Percentiles rank a stretch among this genome's conserved stretches.
Conservation (phyloP, 2,113 vertebrate species). For the Microcebus tavaratra region DNA sequence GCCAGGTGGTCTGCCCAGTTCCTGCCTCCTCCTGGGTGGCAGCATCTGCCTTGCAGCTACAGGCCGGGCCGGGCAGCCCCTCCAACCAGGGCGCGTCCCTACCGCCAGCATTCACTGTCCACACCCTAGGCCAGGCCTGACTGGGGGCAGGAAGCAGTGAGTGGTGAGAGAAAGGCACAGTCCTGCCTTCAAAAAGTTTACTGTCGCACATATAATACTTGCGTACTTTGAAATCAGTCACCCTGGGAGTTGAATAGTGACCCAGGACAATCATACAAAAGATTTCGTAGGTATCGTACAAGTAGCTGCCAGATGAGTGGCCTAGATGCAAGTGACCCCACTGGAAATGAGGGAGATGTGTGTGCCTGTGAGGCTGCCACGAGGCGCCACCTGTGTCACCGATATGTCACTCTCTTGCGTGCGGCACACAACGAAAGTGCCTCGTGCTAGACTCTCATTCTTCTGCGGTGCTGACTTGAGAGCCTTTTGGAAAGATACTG, state of each 20-base stretch:
- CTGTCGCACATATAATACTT: background rate
- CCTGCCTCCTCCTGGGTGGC: fast-evolving
- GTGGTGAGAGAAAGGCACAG: background rate
- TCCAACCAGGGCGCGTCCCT: background rate
- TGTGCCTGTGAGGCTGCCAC: too few species aligned
- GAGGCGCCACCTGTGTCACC: fast-evolving
- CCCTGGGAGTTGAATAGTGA: background rate
- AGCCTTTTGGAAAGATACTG: background rate
- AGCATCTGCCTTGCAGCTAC: background rate
- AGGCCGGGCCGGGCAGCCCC: background rate
- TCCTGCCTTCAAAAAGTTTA: background rate
- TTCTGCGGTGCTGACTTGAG: background rate
- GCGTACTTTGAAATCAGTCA: too few species aligned
- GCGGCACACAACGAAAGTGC: background rate
- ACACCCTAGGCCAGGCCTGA: fast-evolving
- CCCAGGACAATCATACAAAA: background rate
- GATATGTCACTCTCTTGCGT: fast-evolving
- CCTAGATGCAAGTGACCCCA: background rate
- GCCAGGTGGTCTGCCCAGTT: background rate
- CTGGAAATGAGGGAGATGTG: background rate
- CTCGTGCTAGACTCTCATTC: background rate
- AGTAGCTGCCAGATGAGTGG: background rate
- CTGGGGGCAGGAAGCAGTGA: background rate
- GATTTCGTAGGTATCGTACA: fast-evolving
- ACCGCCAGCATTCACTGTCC: background rate